A percentile compares a stretch with the other conserved stretches of the same genome.
Conservation (phyloP, 2,888 invertebrate genomes). For the Ariolimax columbianus region DNA sequence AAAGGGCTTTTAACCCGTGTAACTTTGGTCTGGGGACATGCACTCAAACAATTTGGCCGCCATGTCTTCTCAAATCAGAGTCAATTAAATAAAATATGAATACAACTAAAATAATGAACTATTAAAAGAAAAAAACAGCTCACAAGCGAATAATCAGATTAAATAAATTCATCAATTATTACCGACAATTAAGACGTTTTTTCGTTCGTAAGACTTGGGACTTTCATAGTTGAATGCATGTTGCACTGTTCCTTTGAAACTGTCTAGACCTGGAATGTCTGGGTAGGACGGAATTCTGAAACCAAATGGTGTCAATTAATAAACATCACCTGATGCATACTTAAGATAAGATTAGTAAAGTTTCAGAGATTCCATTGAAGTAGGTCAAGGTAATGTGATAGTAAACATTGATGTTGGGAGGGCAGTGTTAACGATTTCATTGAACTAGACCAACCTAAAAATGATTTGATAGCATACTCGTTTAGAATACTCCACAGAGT, state of each 20-base stretch:
- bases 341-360: too few species aligned
- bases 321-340: too few species aligned
- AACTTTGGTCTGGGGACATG: too few species aligned
- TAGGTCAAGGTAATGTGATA: too few species aligned
- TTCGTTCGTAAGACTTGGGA: background rate
- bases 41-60: too few species aligned
- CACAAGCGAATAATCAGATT: background rate
- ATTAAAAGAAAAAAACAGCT: background rate
- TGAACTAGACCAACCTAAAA: too few species aligned
- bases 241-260: background rate
- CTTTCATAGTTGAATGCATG: conserved; percentile 15
- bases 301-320: too few species aligned
- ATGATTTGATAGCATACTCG: too few species aligned
- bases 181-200: conserved; percentile 35
- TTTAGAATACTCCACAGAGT: too few species aligned
- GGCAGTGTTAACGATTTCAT: too few species aligned
- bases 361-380: too few species aligned
- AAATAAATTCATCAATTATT: background rate
- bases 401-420: too few species aligned
- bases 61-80: background rate
- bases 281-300: conserved; percentile 9
- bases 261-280: conserved; percentile 22
- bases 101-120: background rate
- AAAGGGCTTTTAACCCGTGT: background rate
- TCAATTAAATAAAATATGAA: background rate